Evolutionary conservation across 37 sponge, comb jelly and placozoan genomes (phyloP).

Genomic region (Ephydatia muelleri): DNA sequence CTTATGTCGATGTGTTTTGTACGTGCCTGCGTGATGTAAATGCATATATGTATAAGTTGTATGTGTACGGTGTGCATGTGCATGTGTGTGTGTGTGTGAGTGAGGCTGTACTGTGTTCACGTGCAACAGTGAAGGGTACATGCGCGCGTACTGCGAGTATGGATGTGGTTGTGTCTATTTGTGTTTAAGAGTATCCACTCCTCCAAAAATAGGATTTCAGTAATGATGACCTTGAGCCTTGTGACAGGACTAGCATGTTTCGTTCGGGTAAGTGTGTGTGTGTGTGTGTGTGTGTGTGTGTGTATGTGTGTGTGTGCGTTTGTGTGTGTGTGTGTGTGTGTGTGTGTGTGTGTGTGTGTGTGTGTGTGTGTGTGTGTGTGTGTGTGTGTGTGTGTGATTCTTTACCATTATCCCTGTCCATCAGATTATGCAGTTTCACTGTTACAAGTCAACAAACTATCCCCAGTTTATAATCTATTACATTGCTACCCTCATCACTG

Average conservation of each 20-base stretch:
- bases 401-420: not conserved
- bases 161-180: too few species aligned
- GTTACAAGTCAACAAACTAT: conserved; percentile 50
- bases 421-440: conserved; percentile 70
- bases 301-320: not conserved
- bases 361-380: not conserved
- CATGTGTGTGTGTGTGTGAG: too few species aligned
- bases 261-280: not conserved
- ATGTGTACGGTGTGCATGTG: too few species aligned
- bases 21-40: too few species aligned
- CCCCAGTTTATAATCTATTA: conserved; percentile 65
- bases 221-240: not conserved
- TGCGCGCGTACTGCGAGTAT: too few species aligned
- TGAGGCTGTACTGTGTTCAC: too few species aligned
- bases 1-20: not conserved
- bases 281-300: not conserved
- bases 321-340: conserved; percentile 8
- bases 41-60: too few species aligned
- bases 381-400: not conserved
- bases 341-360: not conserved
- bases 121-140: too few species aligned
- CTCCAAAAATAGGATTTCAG: not conserved
- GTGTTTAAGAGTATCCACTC: too few species aligned
- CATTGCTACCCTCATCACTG: conserved; percentile 30
- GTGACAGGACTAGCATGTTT: not conserved